phyloP scores from a whole-genome alignment of 1,140 invertebrate genomes.

The Ganaspis sp. region DNA sequence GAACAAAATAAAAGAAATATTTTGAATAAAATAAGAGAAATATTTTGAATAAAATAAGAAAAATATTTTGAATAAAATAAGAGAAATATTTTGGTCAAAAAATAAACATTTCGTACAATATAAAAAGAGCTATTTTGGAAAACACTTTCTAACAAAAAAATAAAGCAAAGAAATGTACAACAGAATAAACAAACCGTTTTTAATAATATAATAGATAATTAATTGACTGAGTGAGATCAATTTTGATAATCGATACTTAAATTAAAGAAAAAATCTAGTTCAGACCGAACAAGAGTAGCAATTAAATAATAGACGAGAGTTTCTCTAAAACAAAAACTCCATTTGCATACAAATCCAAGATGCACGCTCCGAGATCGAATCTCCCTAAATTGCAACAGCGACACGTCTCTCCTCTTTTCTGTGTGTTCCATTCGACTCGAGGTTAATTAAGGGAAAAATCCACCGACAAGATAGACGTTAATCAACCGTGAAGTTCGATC shows the following conservation, averaged over 20 bases:
- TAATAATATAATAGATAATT: too few relatives aligned
- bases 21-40: too few relatives aligned
- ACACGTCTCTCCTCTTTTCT: background rate
- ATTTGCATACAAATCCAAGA: constrained; percentile 15
- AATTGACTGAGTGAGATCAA: too few relatives aligned
- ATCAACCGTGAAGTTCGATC: constrained; percentile 17
- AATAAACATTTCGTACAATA: too few relatives aligned
- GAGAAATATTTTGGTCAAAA: too few relatives aligned
- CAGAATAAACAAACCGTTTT: too few relatives aligned
- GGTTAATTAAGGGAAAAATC: constrained; percentile 7
- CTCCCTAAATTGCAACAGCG: constrained; percentile 11
- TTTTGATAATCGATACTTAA: background rate
- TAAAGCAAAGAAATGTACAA: too few relatives aligned
- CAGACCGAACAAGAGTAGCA: background rate
- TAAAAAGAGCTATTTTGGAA: too few relatives aligned
- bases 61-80: too few relatives aligned
- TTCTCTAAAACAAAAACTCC: background rate
- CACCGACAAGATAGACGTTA: constrained; percentile 14
- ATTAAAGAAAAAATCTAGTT: background rate
- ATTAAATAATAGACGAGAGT: background rate
- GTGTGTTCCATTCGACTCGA: background rate
- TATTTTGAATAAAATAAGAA: too few relatives aligned
- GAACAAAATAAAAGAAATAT: too few relatives aligned
- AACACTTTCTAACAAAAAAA: too few relatives aligned
- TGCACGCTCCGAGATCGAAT: constrained; percentile 1